A percentile compares a stretch with the other conserved stretches of the same genome.
phyloP scores from a whole-genome alignment of 1,140 invertebrate species.

The Pseudomyrmex pallidus region DNA sequence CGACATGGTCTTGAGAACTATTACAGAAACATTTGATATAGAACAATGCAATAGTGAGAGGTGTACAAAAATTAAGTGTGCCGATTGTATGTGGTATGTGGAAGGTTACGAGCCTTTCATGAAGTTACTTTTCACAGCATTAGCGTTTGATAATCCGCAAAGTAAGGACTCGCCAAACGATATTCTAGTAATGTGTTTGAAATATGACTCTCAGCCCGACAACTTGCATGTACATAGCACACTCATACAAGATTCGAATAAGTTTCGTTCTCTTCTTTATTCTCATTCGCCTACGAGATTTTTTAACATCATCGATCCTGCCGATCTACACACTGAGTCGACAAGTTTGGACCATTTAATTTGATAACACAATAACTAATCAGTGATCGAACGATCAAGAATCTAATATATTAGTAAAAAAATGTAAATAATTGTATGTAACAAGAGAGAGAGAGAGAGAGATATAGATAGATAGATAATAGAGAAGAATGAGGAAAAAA shows the following conservation, averaged over 20 bases:
- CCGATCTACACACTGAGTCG: background rate
- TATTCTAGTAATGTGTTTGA: background rate
- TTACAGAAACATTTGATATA: background rate
- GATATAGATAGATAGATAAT: too few species aligned
- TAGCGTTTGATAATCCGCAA: background rate
- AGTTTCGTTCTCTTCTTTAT: background rate
- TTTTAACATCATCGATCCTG: conserved; percentile 23
- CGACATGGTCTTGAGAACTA: background rate
- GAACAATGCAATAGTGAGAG: background rate
- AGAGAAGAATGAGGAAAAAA: too few species aligned
- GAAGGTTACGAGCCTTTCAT: too few species aligned
- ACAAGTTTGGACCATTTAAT: background rate
- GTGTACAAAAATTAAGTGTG: background rate
- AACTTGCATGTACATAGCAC: background rate
- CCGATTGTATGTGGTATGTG: background rate
- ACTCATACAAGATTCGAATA: background rate
- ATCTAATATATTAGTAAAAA: too few species aligned
- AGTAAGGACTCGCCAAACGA: background rate
- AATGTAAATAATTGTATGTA: too few species aligned
- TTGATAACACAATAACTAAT: background rate
- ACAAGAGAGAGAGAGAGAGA: too few species aligned
- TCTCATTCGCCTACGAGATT: background rate
- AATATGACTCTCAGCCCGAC: too few species aligned
- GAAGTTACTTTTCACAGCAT: background rate
- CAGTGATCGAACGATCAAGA: too few species aligned